Evolutionary conservation across 2,797 vertebrate species (phyloP), one percentile per base, ranked within the genome.

Genomic region (Pipistrellus kuhlii): DNA sequence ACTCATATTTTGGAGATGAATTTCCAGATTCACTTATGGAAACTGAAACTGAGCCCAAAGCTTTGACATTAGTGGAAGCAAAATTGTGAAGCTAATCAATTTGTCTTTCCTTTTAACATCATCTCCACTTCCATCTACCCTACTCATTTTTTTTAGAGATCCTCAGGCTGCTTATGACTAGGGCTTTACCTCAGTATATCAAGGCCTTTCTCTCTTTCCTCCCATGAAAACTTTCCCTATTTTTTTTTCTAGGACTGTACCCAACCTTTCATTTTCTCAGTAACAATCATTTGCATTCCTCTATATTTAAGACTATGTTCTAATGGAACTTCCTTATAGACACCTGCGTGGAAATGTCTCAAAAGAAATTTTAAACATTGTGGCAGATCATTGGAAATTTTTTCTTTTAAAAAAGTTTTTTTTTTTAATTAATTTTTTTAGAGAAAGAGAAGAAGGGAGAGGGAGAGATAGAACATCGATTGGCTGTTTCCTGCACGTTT

Each of bases 281-380:
- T 62, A 62, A 62, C 57, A 27, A 62, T 62, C 25, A 62, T 62
- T 62, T 48, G 41, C 71, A n/a, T 95, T 77, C 69, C n/a, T 92
- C 8, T 66, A 53, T 83, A 71, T 93, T 76, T 88, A 76, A 62
- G 59, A 51, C 55, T 80, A 8, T 85, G 1, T 84, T 80, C 35
- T 55, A 69, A 80, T 81, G 46, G 44, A 77, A 46, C 10, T 12
- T 82, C 41, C n/a, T 73, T 27, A 3, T 55, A 66, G n/a, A 76
- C 7, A 78, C 23, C 18, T 41, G 27, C 81, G 3, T 46, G 69
- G 17, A n/a, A 71, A 68, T 83, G 95, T 95, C 73, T 91, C 85
- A 91, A 83, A 78, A 86, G 55, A 86, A 51, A 82, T 82, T 87
- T 92, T 94, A 85, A 93, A 32, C 44, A 64, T 66, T 85, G n/a